Conservation (phyloP, 2,888 invertebrate species). For the Phyto melanocephala region DNA sequence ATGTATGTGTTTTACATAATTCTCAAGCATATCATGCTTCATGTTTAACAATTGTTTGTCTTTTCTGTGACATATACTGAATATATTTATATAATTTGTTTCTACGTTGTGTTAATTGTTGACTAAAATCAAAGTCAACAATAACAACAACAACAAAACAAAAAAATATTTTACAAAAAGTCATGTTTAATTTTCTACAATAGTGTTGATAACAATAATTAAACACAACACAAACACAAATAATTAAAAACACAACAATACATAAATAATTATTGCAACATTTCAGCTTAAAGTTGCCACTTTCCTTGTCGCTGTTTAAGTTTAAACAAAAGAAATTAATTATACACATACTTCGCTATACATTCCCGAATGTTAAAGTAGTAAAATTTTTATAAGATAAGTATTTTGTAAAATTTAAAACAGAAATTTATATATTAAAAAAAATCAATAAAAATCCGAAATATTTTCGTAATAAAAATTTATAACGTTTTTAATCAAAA, state of each 20-base stretch:
- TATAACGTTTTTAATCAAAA: too few relatives aligned
- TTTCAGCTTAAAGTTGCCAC: constrained; percentile 2
- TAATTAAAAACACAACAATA: too few relatives aligned
- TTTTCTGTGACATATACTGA: constrained; percentile 21
- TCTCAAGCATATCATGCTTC: constrained; percentile 66
- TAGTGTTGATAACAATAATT: constrained; percentile 31
- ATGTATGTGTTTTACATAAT: constrained; percentile 78
- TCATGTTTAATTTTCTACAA: constrained; percentile 1
- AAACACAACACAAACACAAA: not conserved
- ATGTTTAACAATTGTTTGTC: constrained; percentile 41
- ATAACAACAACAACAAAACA: constrained; percentile 16
- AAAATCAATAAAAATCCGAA: too few relatives aligned
- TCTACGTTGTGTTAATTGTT: not conserved
- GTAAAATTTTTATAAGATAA: too few relatives aligned
- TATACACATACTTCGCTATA: too few relatives aligned
- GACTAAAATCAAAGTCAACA: too few relatives aligned
- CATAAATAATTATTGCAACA: constrained; percentile 18
- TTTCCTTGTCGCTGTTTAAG: not conserved
- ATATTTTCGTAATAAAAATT: too few relatives aligned
- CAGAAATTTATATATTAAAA: too few relatives aligned
- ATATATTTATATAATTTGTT: not conserved
- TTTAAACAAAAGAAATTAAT: too few relatives aligned
- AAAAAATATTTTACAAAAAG: too few relatives aligned
- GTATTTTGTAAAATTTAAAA: too few relatives aligned
- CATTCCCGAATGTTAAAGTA: too few relatives aligned